A percentile compares a stretch with the other conserved stretches of the same genome.
Evolutionary conservation across 1,140 invertebrate species (phyloP).

Genomic region (Drosophila lowei): DNA sequence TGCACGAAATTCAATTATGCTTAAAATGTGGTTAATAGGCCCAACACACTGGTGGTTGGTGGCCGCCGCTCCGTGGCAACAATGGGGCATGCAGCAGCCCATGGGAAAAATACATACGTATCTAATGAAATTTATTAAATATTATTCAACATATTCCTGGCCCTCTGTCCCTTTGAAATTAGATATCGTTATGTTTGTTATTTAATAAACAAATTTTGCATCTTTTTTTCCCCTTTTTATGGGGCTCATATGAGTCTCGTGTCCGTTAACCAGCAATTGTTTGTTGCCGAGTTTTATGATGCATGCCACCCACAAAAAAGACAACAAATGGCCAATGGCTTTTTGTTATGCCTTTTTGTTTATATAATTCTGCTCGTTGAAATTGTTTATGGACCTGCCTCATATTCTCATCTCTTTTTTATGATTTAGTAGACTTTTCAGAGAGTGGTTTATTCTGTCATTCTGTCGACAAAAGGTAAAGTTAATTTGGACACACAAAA

Average conservation of each 20-base stretch:
- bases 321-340: slow-evolving; percentile 1
- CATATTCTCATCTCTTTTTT: slow-evolving; percentile 46
- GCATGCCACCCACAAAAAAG: neutral
- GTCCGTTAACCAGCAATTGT: slow-evolving; percentile 12
- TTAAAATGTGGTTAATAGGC: slow-evolving; percentile 81
- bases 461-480: slow-evolving; percentile 31
- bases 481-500: slow-evolving; percentile 27
- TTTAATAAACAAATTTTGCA: slow-evolving; percentile 72
- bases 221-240: slow-evolving; percentile 56
- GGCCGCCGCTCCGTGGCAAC: slow-evolving; percentile 46
- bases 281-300: slow-evolving; percentile 25
- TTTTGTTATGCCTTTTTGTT: slow-evolving; percentile 26
- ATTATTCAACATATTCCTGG: slow-evolving; percentile 42
- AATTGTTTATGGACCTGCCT: slow-evolving; percentile 42
- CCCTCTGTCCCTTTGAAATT: slow-evolving; percentile 42
- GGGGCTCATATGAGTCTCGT: slow-evolving; percentile 16
- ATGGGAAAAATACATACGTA: slow-evolving; percentile 50
- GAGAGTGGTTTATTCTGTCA: slow-evolving; percentile 36
- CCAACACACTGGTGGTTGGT: slow-evolving; percentile 43
- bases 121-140: slow-evolving; percentile 54
- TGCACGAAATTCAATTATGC: slow-evolving; percentile 81
- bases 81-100: slow-evolving; percentile 47
- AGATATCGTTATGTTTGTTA: slow-evolving; percentile 72
- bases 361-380: no score
- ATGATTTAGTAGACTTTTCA: slow-evolving; percentile 39